Base-by-base conservation (phyloP, 2,888 invertebrate genomes). In the Drosophila gaucha region DNA sequence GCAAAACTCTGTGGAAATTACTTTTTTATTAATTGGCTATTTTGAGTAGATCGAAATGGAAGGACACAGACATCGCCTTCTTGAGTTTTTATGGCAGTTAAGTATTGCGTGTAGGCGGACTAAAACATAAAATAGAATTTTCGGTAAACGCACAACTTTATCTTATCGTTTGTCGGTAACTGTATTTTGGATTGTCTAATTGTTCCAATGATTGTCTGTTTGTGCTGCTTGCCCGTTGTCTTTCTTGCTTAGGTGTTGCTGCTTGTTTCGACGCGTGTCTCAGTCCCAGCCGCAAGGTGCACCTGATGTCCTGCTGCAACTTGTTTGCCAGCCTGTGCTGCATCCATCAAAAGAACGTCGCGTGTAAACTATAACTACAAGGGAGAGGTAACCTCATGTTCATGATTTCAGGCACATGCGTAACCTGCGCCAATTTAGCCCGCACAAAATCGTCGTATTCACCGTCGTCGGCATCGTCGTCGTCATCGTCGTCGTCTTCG, bases 401-500 rank as follows among this genome's bases (percentile, higher is more conserved):
- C 65, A 76, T 76, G 80, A 86, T 86, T 83, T 84, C 49, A 51
- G 84, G 66, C 72, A 74, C 79, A 79, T 78, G 78, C 82, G 75
- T 80, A 89, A 83, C 89, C 78, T 87, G 76, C 88, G 80, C 80
- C 89, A 89, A 88, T 80, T 89, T 86, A 62, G 66, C 70, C 75
- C 62, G 65, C 67, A 72, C 74, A 77, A 70, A 69, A 60, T 56
- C 59, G 39, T 49, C 33, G 28, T 59, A 9, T 41, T 30, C 44
- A 58, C 56, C 57, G 41, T 62, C 33, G n/a, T 56, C 43, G 50
- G 18, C 44, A 52, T 56, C 57, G 35, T 62, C 39, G 16, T 54
- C 39, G 46, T 56, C 55, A 20, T 43, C 55, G 55, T 59, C 44
- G 47, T 57, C 30, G 24, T 58, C 31, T 3, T n/a, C 33, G 9